Evolutionary conservation across 2,797 vertebrate genomes (phyloP).

Genomic region (Eutrigla gurnardus): DNA sequence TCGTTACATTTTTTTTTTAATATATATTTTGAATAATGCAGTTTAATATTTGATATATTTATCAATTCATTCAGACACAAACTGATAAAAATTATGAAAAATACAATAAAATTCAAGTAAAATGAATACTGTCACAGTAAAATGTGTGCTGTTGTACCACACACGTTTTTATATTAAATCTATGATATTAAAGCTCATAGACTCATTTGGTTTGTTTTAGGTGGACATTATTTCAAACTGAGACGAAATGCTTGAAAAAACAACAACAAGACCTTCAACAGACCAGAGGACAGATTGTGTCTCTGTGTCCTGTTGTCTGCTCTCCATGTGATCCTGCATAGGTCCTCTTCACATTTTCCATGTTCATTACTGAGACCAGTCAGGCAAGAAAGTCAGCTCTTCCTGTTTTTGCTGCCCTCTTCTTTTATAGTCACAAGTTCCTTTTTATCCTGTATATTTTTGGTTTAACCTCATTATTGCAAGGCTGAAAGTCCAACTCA

Average conservation of each 20-base stretch:
- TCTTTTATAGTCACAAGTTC: constrained; percentile 8
- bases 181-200: no score
- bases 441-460: neutral
- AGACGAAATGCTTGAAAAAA: neutral
- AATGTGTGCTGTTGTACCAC: no score
- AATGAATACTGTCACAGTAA: no score
- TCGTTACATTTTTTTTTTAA: no score
- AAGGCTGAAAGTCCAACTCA: neutral
- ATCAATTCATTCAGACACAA: neutral
- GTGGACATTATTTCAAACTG: neutral
- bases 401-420: constrained; percentile 14
- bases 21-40: neutral
- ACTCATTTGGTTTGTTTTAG: neutral
- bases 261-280: neutral
- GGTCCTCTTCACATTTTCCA: constrained; percentile 34
- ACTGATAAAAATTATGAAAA: no score
- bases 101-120: no score
- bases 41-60: neutral
- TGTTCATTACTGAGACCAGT: constrained; percentile 40
- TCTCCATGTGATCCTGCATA: constrained; percentile 7
- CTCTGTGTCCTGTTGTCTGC: constrained; percentile 14
- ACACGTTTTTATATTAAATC: no score
- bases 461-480: neutral
- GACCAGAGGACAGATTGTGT: neutral
- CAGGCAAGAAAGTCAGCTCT: constrained; percentile 46